phyloP scores from a whole-genome alignment of 2,797 vertebrate species.

The Phataginus tetradactyla region DNA sequence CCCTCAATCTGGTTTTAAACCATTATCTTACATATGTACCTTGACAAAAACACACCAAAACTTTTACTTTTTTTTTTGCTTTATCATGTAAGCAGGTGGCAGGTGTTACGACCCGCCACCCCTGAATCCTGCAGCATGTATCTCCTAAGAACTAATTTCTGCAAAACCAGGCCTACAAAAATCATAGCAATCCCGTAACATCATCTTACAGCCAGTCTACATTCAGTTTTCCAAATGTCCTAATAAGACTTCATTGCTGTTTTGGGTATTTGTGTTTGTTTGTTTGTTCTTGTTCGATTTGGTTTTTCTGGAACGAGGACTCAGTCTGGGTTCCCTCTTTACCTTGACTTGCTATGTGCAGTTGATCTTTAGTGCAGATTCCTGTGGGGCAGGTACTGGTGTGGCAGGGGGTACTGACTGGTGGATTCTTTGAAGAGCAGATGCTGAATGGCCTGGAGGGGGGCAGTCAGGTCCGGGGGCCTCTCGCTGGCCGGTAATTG shows the following conservation, averaged over 20 bases:
- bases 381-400: not conserved
- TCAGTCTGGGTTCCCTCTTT: not conserved
- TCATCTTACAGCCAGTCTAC: accelerated
- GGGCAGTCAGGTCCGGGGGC: too few relatives aligned
- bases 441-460: too few relatives aligned
- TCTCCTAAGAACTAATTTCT: not conserved
- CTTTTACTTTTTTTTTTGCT: not conserved
- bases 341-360: accelerated
- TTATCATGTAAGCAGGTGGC: not conserved
- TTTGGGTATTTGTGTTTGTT: too few relatives aligned
- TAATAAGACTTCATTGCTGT: not conserved
- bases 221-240: not conserved
- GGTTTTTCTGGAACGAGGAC: not conserved
- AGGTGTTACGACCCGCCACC: not conserved
- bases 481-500: not conserved
- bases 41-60: too few relatives aligned
- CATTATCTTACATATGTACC: too few relatives aligned
- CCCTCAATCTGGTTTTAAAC: too few relatives aligned
- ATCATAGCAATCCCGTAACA: accelerated
- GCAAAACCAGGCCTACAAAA: not conserved
- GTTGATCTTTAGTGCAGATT: too few relatives aligned
- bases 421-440: not conserved
- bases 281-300: not conserved
- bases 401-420: not conserved
- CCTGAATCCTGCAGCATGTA: not conserved